Conservation (phyloP, 2,888 invertebrate genomes). For the Margaritifera margaritifera region DNA sequence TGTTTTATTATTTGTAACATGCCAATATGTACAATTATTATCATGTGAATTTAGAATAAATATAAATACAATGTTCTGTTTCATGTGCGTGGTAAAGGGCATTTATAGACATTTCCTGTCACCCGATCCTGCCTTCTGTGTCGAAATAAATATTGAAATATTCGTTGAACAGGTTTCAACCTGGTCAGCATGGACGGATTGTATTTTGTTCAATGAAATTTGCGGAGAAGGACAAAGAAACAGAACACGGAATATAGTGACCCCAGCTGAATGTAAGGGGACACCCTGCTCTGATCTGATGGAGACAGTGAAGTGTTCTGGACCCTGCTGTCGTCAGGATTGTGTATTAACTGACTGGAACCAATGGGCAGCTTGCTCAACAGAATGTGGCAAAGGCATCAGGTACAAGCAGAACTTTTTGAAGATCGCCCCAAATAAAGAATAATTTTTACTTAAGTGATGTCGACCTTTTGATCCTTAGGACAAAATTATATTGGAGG, state of each 20-base stretch:
- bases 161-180: slow-evolving; percentile 35
- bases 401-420: slow-evolving; percentile 22
- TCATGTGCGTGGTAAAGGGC: no score
- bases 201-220: slow-evolving; percentile 41
- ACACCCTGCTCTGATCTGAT: slow-evolving; percentile 31
- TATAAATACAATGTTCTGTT: no score
- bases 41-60: no score
- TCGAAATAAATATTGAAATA: not conserved
- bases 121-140: no score
- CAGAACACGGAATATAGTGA: slow-evolving; percentile 31
- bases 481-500: no score
- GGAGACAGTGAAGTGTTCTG: slow-evolving; percentile 37
- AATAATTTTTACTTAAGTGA: no score
- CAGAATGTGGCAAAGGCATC: slow-evolving; percentile 46
- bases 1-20: no score
- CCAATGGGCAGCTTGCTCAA: slow-evolving; percentile 43
- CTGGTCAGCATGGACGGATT: slow-evolving; percentile 46
- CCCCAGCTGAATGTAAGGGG: slow-evolving; percentile 36
- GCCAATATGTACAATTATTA: no score
- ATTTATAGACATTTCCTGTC: no score
- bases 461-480: no score
- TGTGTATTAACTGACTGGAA: slow-evolving; percentile 45
- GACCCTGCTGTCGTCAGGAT: slow-evolving; percentile 45
- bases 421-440: no score
- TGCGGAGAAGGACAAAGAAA: slow-evolving; percentile 45